A percentile compares a stretch with the other conserved stretches of the same genome.
phyloP scores from a whole-genome alignment of 1,140 invertebrate genomes.

The Halesus radiatus region DNA sequence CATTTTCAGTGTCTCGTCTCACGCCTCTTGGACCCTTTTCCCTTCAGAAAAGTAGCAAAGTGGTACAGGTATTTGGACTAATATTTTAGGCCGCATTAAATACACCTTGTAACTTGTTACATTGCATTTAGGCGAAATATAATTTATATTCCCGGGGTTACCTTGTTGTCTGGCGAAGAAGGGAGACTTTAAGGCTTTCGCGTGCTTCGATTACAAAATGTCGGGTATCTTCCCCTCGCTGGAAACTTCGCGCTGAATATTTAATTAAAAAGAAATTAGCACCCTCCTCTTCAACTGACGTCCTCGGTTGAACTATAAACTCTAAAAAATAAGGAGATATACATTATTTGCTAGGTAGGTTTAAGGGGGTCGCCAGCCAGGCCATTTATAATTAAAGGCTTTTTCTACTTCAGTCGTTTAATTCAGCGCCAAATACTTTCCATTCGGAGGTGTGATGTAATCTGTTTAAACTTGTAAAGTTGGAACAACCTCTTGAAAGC shows the following conservation, averaged over 20 bases:
- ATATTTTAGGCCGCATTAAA: background rate
- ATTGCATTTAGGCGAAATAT: slow-evolving; percentile 8
- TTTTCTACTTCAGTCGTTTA: slow-evolving; percentile 18
- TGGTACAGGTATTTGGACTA: too few species aligned
- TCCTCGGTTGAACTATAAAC: slow-evolving; percentile 11
- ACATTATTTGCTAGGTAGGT: background rate
- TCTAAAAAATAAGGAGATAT: slow-evolving; percentile 12
- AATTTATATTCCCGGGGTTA: slow-evolving; percentile 41
- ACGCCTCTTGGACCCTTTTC: too few species aligned
- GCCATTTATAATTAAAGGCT: slow-evolving; percentile 32
- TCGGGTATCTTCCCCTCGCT: background rate
- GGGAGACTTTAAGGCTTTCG: slow-evolving; percentile 25
- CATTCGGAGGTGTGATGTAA: slow-evolving; percentile 24
- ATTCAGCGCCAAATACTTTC: slow-evolving; percentile 8
- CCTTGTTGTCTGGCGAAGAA: slow-evolving; percentile 12
- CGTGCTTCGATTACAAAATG: slow-evolving; percentile 47
- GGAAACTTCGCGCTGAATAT: slow-evolving; percentile 38
- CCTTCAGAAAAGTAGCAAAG: too few species aligned
- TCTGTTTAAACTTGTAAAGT: slow-evolving; percentile 28
- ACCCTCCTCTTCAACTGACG: slow-evolving; percentile 3
- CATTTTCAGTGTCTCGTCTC: too few species aligned
- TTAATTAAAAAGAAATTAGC: slow-evolving; percentile 46
- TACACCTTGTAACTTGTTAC: background rate
- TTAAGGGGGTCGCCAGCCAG: background rate
- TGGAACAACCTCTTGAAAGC: background rate